These are phyloP conservation scores for Meteorus colon DNA, from an alignment of 2,888 invertebrate species.

Conservation along the genomic window DNA sequence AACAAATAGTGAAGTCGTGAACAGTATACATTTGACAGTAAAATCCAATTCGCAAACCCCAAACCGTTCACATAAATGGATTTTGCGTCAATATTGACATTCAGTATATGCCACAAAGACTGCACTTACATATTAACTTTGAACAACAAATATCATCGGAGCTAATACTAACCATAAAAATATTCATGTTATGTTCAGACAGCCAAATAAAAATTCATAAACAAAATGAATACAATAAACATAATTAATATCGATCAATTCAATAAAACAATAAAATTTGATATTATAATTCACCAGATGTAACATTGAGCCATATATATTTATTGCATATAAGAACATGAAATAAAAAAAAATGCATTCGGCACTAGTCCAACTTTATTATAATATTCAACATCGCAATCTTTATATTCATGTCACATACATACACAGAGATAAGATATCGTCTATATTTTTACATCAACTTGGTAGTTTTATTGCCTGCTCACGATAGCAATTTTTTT, in stretches of 20 bases:
- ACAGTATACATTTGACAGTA: not conserved
- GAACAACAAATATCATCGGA: not conserved
- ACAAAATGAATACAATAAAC: not conserved
- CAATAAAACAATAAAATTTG: not conserved
- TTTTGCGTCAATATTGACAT: not conserved
- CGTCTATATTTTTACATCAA: not conserved
- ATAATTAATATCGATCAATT: not conserved
- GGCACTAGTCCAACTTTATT: constrained; percentile 19
- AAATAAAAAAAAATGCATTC: constrained; percentile 4
- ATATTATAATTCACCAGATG: not conserved
- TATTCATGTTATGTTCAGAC: not conserved
- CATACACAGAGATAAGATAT: not conserved
- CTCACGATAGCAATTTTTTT: constrained; percentile 1
- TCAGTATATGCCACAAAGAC: not conserved
- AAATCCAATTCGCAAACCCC: not conserved
- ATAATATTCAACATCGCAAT: constrained; percentile 27
- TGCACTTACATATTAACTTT: not conserved
- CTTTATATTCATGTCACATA: constrained; percentile 19
- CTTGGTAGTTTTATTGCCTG: not conserved
- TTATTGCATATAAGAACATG: not conserved
- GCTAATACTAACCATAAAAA: not conserved
- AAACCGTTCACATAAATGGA: not conserved
- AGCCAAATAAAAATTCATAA: not conserved
- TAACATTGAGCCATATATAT: not conserved
- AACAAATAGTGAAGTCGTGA: not conserved